phyloP scores from a whole-genome alignment of 2,888 invertebrate genomes.

The Cheilosia pagana region DNA sequence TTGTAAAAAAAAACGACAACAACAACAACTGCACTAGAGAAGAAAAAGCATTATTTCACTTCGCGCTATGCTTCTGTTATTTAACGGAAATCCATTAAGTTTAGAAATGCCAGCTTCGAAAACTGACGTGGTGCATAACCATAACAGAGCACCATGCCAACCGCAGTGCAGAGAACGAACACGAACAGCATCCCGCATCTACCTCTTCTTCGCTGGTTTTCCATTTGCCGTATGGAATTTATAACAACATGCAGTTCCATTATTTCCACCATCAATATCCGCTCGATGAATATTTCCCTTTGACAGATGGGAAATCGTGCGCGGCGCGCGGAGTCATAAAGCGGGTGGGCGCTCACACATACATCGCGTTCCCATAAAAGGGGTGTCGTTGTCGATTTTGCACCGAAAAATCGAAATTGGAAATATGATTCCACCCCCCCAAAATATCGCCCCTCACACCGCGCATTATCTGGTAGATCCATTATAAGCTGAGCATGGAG shows the following conservation, averaged over 20 bases:
- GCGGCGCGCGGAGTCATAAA: background rate
- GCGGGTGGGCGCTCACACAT: no score
- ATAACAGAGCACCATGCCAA: conserved; percentile 17
- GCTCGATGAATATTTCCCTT: conserved; percentile 74
- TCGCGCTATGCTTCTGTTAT: conserved; percentile 65
- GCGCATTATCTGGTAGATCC: conserved; percentile 30
- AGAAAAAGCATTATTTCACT: conserved; percentile 52
- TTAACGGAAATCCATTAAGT: conserved; percentile 73
- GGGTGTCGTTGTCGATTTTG: conserved; percentile 1
- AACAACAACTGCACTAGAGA: conserved; percentile 11
- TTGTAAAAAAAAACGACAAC: conserved; percentile 9
- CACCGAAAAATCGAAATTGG: conserved; percentile 49
- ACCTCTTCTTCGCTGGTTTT: conserved; percentile 8
- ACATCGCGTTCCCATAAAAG: background rate
- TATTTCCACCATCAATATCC: conserved; percentile 74
- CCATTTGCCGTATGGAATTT: conserved; percentile 66
- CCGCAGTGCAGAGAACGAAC: conserved; percentile 54
- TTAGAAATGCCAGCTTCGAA: conserved; percentile 63
- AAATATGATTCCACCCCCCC: conserved; percentile 39
- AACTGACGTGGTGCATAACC: conserved; percentile 25
- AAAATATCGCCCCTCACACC: background rate
- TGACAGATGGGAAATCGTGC: conserved; percentile 52
- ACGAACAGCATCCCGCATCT: conserved; percentile 5
- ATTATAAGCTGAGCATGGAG: conserved; percentile 26
- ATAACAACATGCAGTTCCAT: conserved; percentile 72